Base-by-base conservation (phyloP, 2,888 invertebrate species). In the Romanomermis culicivorax region DNA sequence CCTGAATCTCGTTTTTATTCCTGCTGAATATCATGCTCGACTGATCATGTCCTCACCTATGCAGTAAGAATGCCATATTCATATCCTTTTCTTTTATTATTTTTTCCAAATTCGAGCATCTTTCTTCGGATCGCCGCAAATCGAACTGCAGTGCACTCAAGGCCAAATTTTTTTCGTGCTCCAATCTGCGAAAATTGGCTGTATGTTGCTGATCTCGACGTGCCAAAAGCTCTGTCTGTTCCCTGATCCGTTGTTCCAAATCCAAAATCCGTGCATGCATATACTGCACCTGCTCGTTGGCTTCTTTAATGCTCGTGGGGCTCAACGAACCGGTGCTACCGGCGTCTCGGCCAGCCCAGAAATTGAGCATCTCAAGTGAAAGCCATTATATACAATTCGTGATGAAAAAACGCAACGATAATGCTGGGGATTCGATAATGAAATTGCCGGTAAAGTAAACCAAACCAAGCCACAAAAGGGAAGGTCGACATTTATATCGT, bases 201-300 rank as follows among this genome's bases (percentile, higher is more conserved):
- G 29, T 11, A 36, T 54, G 51, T 29, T 57, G 55, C 25, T 17
- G 26, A 2, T 57, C 55, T 23, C 57, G 27, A 7, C 57, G 25
- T 7, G 54, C 50, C 57, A 57, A 14, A 48, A 57, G 25, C 29
- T 57, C 57, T 2, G 47, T 49, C 30, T 56, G 57, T 42, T 57
- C 57, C 20, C 36, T 2, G 14, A 49, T 47, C 24, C 57, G 14
- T 29, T 25, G 42, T 20, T 57, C 57, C 55, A 57, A 50, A 50
- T 57, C 57, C 23, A n/a, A 23, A 24, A 57, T 53, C 20, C 53
- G 24, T 3, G 17, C 7, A 24, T 43, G 51, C 57, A 57, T 55
- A 2, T 17, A 26, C 1, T 11, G 26, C 55, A 57, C 17, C 11
- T 57, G 57, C 25, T 57, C 57, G 42, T 57, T 57, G 29, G 57